Evolutionary conservation across 2,797 vertebrate species (phyloP).

Genomic region (Anolis apletophallus): DNA sequence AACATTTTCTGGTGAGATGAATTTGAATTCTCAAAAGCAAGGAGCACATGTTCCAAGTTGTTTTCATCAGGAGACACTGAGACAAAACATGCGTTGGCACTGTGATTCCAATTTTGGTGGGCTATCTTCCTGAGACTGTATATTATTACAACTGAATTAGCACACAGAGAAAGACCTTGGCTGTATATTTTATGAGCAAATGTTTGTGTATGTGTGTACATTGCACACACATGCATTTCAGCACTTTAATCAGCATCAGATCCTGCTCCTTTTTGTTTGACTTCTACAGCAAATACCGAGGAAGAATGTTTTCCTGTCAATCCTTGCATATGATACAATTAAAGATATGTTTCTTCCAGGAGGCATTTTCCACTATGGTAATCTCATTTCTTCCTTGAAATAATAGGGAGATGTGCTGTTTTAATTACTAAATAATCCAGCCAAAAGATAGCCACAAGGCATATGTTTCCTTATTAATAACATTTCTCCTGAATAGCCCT

Average conservation of each 20-base stretch:
- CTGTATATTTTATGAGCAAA: constrained; percentile 43
- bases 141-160: constrained; percentile 60
- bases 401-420: constrained; percentile 37
- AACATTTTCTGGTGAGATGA: constrained; percentile 42
- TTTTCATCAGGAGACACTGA: constrained; percentile 51
- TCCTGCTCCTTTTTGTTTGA: constrained; percentile 48
- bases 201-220: constrained; percentile 32
- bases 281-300: constrained; percentile 25
- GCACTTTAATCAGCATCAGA: neutral
- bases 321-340: constrained; percentile 30
- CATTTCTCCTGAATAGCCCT: constrained; percentile 12
- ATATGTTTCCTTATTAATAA: constrained; percentile 28
- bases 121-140: constrained; percentile 24
- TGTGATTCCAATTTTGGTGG: constrained; percentile 16
- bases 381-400: constrained; percentile 44
- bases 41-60: constrained; percentile 38
- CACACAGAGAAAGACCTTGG: constrained; percentile 43
- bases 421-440: constrained; percentile 51
- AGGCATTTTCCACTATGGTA: constrained; percentile 47
- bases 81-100: constrained; percentile 53
- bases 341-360: constrained; percentile 44
- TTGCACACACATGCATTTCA: constrained; percentile 38
- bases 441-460: constrained; percentile 17
- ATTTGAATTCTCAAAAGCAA: constrained; percentile 40
- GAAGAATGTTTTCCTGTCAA: neutral